Evolutionary conservation across 2,888 invertebrate species (phyloP).

Genomic region (Notodonta dromedarius): DNA sequence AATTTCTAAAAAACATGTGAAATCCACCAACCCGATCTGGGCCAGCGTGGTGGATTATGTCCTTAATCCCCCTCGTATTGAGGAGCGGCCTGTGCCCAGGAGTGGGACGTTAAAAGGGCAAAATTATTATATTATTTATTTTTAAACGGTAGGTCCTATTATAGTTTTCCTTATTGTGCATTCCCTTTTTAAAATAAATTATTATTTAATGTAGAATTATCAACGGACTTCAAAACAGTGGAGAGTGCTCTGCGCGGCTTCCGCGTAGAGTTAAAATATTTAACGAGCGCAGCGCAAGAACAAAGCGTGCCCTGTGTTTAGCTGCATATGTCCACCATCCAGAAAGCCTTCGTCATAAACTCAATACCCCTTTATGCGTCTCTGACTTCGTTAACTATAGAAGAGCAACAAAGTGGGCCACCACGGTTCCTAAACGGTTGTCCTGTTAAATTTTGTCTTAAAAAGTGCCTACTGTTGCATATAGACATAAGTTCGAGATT

Average conservation of each 20-base stretch:
- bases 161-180: neutral
- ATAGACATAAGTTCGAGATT: too few relatives aligned
- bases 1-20: too few relatives aligned
- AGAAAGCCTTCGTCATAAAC: conserved; percentile 63
- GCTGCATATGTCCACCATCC: conserved; percentile 53
- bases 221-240: conserved; percentile 17
- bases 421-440: conserved; percentile 16
- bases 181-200: neutral
- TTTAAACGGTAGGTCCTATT: too few relatives aligned
- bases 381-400: conserved; percentile 56
- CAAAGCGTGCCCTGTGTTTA: conserved; percentile 64
- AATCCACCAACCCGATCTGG: too few relatives aligned
- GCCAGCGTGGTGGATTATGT: too few relatives aligned
- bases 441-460: neutral
- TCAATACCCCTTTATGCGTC: conserved; percentile 51
- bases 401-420: conserved; percentile 45
- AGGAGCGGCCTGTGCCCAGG: too few relatives aligned
- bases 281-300: conserved; percentile 67
- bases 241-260: conserved; percentile 11
- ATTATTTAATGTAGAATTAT: neutral
- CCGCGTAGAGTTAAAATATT: conserved; percentile 58
- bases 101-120: too few relatives aligned
- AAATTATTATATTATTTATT: too few relatives aligned
- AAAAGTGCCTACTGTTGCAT: too few relatives aligned
- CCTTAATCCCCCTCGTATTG: too few relatives aligned